Evolutionary conservation across 2,888 invertebrate genomes (phyloP), one percentile per base, ranked within the genome.

Genomic region (Drosophila sordidula): DNA sequence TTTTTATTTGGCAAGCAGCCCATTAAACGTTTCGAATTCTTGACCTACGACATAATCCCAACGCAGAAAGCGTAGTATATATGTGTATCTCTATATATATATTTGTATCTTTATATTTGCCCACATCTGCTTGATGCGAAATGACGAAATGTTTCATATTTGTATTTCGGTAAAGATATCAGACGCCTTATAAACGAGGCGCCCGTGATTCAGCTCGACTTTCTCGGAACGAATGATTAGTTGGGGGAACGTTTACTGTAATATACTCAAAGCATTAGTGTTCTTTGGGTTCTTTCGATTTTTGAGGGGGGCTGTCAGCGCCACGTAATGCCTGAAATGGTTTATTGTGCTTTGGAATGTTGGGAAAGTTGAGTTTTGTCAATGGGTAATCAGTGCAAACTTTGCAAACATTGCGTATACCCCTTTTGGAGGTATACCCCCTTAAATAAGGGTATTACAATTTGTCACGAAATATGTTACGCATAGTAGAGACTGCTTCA

Each of bases 41-140:
- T 78, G 81, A 78, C 80, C 78, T 78, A 78, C 80, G 78, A 62
- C 78, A 78, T 44, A 51, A 16, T 41, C 36, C 36, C n/a, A 22
- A 6, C 16, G 34, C 14, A 50, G 39, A 32, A 39, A 42, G n/a
- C 41, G 51, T 52, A 25, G 12, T 39, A 14, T 44, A 46, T 25
- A 44, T 16, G 44, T 47, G 36, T 46, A 44, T 41, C 45, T 41
- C 0, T n/a, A 9, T 18, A 16, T 16, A 39, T 42, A 50, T 54
- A 38, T 42, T 39, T 41, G 32, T 52, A 14, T 50, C 25, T 14
- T 6, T 54, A 34, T 51, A 49, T 50, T 58, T 25, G 58, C 18
- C 16, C 29, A 52, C 72, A 71, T 66, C 44, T 54, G 51, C 47
- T 22, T 14, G 18, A 39, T 47, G 45, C 25, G 34, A 55, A 62